Evolutionary conservation across 2,113 vertebrate species (phyloP), one percentile per base, ranked within the genome.

Genomic region (Mystacornis crossleyi): DNA sequence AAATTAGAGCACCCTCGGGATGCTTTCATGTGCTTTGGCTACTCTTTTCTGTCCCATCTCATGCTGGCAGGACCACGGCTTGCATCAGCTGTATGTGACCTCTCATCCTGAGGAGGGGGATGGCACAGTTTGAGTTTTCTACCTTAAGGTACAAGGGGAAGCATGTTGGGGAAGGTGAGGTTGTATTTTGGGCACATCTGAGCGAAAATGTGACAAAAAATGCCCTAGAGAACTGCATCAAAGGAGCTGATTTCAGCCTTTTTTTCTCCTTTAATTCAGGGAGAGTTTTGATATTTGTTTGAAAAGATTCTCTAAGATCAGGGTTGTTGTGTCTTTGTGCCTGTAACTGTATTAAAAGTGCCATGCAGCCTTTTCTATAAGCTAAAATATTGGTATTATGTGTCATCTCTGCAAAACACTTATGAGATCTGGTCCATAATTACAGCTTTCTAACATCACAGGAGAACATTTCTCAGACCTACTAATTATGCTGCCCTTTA

Each of bases 321-420:
- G 70, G 10, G 34, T 15, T 55, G 66, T 77, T 96, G 85, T 58
- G 48, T 95, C 85, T 90, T 78, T 81, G 72, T 2, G 25, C 40
- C 51, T 83, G 18, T 89, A 89, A 89, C 80, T 33, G 5, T 61
- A 89, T 83, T 89, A 81, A n/a, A 96, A 94, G 81, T 71, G 70
- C 29, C 43, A 20, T 6, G 36, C 45, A 94, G 80, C 25, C 65
- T 94, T 95, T n/a, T 60, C 73, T 82, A 33, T 82, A 73, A 83
- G 26, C 58, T 66, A 69, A 80, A 93, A 84, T 95, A 91, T 89
- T 95, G 75, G 60, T 90, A 86, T 87, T 90, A 85, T 70, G 67
- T 95, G 93, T 97, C 93, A 97, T 96, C 95, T 97, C 86, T 90
- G 90, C 91, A 96, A 97, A 97, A 86, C 78, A 75, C 92, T 97